Conservation (phyloP, 2,113 vertebrate genomes). For the Paraplagusia blochii region DNA sequence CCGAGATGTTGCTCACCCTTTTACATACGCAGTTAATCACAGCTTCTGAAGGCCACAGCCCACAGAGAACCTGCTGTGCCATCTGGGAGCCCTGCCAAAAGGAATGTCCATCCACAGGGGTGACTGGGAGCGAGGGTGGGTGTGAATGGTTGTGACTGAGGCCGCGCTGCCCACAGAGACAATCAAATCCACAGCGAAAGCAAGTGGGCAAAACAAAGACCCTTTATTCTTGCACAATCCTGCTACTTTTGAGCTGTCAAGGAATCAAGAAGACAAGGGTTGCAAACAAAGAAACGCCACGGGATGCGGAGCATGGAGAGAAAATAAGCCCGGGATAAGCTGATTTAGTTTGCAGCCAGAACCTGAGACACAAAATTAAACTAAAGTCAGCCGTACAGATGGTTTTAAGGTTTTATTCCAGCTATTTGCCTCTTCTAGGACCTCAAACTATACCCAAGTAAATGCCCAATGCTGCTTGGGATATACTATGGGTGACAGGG, state of each 20-base stretch:
- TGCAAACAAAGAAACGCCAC: constrained; percentile 45
- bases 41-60: constrained; percentile 26
- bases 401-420: constrained; percentile 6
- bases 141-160: constrained; percentile 48
- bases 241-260: constrained; percentile 53
- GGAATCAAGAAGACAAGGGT: constrained; percentile 54
- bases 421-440: constrained; percentile 27
- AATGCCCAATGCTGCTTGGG: constrained; percentile 31
- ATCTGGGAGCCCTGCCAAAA: constrained; percentile 64
- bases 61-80: constrained; percentile 50
- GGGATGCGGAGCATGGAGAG: constrained; percentile 20
- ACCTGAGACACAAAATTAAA: constrained; percentile 42
- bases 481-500: neutral
- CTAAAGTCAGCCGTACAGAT: constrained; percentile 23
- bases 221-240: constrained; percentile 61
- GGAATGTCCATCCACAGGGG: constrained; percentile 63
- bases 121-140: constrained; percentile 32
- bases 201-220: constrained; percentile 64
- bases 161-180: constrained; percentile 54
- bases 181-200: constrained; percentile 70
- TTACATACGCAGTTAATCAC: constrained; percentile 39
- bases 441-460: constrained; percentile 24
- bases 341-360: constrained; percentile 32
- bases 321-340: constrained; percentile 40
- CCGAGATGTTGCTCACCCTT: constrained; percentile 20